Conservation (phyloP, 2,797 vertebrate genomes). For the Tokudaia muenninki region DNA sequence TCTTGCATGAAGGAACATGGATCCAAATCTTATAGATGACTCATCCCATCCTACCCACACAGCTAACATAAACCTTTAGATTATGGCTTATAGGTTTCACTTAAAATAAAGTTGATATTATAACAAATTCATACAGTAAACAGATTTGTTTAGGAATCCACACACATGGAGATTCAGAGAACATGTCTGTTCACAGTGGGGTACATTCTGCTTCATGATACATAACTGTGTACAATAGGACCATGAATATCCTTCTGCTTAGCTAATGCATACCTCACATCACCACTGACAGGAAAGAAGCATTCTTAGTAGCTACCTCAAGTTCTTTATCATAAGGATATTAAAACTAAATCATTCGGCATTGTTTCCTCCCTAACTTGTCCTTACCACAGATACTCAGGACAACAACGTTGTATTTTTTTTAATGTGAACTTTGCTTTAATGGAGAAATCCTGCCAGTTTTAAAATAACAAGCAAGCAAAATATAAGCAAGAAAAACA, state of each 20-base stretch:
- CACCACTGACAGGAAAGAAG: neutral
- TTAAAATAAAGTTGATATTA: slow-evolving; percentile 16
- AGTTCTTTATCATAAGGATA: neutral
- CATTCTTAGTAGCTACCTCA: neutral
- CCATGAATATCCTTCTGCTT: neutral
- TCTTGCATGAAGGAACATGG: neutral
- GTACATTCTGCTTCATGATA: neutral
- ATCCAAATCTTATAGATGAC: neutral
- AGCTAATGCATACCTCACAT: neutral
- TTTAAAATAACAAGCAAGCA: slow-evolving; percentile 7
- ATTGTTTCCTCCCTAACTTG: neutral
- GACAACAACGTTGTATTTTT: neutral
- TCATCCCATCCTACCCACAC: too few relatives aligned
- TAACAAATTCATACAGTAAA: neutral
- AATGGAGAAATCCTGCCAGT: neutral
- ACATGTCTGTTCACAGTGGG: neutral
- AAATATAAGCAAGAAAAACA: neutral
- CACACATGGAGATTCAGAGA: neutral
- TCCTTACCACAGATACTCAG: neutral
- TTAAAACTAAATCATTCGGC: neutral
- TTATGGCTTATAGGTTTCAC: neutral
- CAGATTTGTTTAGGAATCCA: neutral
- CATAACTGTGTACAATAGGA: neutral
- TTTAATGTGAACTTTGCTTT: slow-evolving; percentile 10
- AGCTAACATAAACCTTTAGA: neutral